Conservation (phyloP, 2,797 vertebrate species). For the Oreortyx pictus region DNA sequence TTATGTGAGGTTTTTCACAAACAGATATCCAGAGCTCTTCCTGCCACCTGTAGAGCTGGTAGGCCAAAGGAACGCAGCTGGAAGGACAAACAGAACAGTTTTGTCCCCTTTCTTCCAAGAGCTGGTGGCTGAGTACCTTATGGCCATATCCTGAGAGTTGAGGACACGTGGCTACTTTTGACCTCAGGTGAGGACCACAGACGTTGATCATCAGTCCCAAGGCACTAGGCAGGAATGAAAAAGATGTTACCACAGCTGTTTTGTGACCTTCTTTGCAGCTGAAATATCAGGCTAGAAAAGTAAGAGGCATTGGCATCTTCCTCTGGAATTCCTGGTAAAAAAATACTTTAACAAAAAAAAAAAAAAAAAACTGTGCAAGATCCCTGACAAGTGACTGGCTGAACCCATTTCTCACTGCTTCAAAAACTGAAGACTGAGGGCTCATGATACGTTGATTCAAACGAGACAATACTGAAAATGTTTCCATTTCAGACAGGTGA, state of each 20-base stretch:
- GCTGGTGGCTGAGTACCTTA: background rate
- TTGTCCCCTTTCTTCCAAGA: background rate
- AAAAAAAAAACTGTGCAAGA: background rate
- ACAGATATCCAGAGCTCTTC: conserved; percentile 5
- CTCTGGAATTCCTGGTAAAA: conserved; percentile 10
- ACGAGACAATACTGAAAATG: background rate
- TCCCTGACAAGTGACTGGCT: background rate
- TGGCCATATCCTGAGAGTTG: conserved; percentile 20
- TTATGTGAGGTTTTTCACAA: background rate
- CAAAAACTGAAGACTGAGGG: background rate
- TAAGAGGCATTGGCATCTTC: conserved; percentile 9
- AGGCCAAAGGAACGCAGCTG: background rate
- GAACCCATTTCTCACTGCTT: background rate
- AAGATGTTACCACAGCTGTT: background rate
- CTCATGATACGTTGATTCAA: background rate
- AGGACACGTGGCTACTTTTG: background rate
- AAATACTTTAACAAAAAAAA: background rate
- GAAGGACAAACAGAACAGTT: background rate
- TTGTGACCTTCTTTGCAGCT: background rate
- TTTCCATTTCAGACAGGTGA: conserved; percentile 14
- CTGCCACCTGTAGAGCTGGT: conserved; percentile 5
- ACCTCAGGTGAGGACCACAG: conserved; percentile 34
- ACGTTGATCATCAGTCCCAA: conserved; percentile 53
- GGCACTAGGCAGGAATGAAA: conserved; percentile 53
- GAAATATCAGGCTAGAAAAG: background rate